Evolutionary conservation across 2,888 invertebrate genomes (phyloP).

Genomic region (Drosophila aldrichi): DNA sequence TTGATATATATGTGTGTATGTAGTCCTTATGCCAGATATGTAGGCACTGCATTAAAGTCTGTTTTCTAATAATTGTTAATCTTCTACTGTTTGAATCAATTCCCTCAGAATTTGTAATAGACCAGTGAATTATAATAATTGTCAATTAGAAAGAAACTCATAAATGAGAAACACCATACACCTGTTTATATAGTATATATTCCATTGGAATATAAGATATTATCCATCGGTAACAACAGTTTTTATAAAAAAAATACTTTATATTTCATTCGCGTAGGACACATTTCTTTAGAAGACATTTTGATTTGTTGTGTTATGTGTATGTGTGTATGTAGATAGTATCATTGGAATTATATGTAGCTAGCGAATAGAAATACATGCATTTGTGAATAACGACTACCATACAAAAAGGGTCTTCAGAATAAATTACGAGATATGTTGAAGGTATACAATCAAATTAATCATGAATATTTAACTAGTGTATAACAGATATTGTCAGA

Average conservation of each 20-base stretch:
- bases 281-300: not conserved
- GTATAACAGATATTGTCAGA: no score
- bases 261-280: not conserved
- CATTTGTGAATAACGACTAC: not conserved
- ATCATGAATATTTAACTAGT: no score
- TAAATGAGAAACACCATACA: no score
- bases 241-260: not conserved
- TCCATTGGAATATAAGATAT: no score
- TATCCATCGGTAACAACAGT: not conserved
- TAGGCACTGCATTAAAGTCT: conserved; percentile 11
- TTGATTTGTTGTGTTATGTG: no score
- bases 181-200: no score
- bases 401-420: not conserved
- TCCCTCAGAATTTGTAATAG: not conserved
- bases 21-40: conserved; percentile 6
- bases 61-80: not conserved
- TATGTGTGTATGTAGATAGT: no score
- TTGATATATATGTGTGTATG: conserved; percentile 12
- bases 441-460: no score
- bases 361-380: not conserved
- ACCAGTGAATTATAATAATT: not conserved
- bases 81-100: not conserved
- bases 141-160: not conserved
- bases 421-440: not conserved
- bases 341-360: not conserved